Evolutionary conservation across 2,113 vertebrate species (phyloP).

Genomic region (Maccullochella peelii): DNA sequence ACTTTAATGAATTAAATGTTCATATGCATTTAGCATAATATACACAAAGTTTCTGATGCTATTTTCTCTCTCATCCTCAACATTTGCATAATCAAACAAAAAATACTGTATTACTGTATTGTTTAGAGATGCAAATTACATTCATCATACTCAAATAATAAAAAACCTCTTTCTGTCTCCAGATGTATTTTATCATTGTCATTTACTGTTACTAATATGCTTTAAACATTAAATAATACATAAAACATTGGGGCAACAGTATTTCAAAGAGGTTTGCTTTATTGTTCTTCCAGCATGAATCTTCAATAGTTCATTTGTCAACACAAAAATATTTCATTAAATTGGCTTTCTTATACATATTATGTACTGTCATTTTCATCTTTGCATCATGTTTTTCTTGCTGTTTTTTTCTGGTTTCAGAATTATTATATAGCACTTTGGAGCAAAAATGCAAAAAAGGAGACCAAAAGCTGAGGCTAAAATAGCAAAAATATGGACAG

Average conservation of each 20-base stretch:
- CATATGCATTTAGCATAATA: neutral
- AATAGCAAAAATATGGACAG: constrained; percentile 83
- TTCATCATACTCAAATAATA: neutral
- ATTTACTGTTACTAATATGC: no score
- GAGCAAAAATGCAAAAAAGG: constrained; percentile 78
- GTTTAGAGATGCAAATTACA: neutral
- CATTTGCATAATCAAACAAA: neutral
- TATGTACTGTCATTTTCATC: constrained; percentile 35
- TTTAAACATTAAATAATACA: no score
- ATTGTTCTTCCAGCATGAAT: neutral
- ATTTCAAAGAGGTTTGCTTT: neutral
- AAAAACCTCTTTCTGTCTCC: no score
- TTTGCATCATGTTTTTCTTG: constrained; percentile 72
- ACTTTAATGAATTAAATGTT: neutral
- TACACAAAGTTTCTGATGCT: no score
- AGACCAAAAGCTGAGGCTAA: constrained; percentile 77
- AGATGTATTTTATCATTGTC: no score
- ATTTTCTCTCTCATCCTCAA: neutral
- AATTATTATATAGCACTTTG: constrained; percentile 79
- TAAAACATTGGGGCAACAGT: neutral
- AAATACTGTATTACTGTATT: neutral
- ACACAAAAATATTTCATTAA: neutral
- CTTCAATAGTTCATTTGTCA: neutral
- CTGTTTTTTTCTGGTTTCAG: constrained; percentile 76
- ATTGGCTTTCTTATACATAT: neutral